phyloP scores from a whole-genome alignment of 1,140 invertebrate genomes.

The Latrodectus geometricus region DNA sequence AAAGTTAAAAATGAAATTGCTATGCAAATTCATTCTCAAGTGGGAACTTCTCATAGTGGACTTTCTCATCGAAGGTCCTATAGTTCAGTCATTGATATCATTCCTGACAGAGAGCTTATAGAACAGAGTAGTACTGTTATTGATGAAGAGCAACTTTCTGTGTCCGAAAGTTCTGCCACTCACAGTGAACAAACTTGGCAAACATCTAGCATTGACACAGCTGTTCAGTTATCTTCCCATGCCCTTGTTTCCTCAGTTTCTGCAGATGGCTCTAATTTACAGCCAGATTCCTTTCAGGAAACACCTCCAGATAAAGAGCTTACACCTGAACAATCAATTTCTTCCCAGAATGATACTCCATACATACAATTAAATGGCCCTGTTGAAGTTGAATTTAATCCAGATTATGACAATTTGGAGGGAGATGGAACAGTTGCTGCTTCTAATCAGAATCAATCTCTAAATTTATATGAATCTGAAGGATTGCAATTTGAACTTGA shows the following conservation, averaged over 20 bases:
- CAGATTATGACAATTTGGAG: slow-evolving; percentile 70
- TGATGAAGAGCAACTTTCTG: slow-evolving; percentile 62
- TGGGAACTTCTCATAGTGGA: background rate
- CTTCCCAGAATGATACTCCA: slow-evolving; percentile 1
- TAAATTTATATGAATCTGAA: slow-evolving; percentile 40
- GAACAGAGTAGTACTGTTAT: slow-evolving; percentile 12
- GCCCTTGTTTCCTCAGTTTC: background rate
- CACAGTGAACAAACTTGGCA: slow-evolving; percentile 64
- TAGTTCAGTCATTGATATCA: slow-evolving; percentile 48
- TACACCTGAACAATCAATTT: slow-evolving; percentile 30
- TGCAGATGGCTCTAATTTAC: slow-evolving; percentile 7
- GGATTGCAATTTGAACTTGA: slow-evolving; percentile 58
- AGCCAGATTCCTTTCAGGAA: slow-evolving; percentile 42
- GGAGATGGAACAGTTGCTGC: slow-evolving; percentile 30
- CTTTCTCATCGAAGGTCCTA: slow-evolving; percentile 32
- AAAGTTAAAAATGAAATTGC: slow-evolving; percentile 14
- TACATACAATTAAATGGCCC: slow-evolving; percentile 70
- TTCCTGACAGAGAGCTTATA: slow-evolving; percentile 35
- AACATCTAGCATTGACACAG: slow-evolving; percentile 62
- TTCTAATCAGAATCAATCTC: slow-evolving; percentile 26
- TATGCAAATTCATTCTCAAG: background rate
- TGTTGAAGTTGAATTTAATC: slow-evolving; percentile 73
- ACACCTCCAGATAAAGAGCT: slow-evolving; percentile 37
- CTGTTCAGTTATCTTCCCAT: slow-evolving; percentile 52
- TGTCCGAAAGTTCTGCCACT: slow-evolving; percentile 63